Base-by-base conservation (phyloP, 1,140 invertebrate species). In the Cepaea nemoralis region DNA sequence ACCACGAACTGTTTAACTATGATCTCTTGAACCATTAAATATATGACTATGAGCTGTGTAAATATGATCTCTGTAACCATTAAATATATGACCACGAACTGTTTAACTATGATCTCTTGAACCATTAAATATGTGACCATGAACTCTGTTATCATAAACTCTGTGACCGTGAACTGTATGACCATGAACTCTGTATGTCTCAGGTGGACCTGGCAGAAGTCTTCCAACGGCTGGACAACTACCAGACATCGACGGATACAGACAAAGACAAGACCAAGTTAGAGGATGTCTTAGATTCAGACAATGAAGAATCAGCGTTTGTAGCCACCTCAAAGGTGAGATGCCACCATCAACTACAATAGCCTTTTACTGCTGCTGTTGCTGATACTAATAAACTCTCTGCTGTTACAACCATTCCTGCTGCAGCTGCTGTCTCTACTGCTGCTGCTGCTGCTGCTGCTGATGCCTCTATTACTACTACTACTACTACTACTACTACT, bases 181-280 rank as follows among this genome's bases (percentile, higher is more conserved):
- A n/a, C n/a, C n/a, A n/a, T n/a, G n/a, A 45, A 8, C 19, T 45
- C 42, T 45, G 42, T 45, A 45, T 45, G 6, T 77, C 19, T 35
- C 37, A 78, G 76, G 40, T 81, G 12, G 82, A 81, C 77, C 81
- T 88, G 39, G 85, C 85, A 5, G 77, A 83, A 33, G 77, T 83
- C 1, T 88, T 87, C 67, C 74, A 85, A 35, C 77, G 87, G 10
- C 39, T 87, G 67, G 86, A 88, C 73, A 88, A 84, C 79, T 10
- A 74, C 14, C 74, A 82, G 19, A 39, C 50, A 31, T 59, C 70
- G 27, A 37, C 48, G 10, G 81, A 85, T 37, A 42, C 76, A 55
- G 73, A 85, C 35, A 70, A 63, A 63, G 31, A 76, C 37, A 50
- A 79, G 75, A 67, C 16, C 27, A 59, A 37, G 5, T 67, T 83